Evolutionary conservation across 2,797 vertebrate genomes (phyloP).

Genomic region (Yasuhikotakia modesta): DNA sequence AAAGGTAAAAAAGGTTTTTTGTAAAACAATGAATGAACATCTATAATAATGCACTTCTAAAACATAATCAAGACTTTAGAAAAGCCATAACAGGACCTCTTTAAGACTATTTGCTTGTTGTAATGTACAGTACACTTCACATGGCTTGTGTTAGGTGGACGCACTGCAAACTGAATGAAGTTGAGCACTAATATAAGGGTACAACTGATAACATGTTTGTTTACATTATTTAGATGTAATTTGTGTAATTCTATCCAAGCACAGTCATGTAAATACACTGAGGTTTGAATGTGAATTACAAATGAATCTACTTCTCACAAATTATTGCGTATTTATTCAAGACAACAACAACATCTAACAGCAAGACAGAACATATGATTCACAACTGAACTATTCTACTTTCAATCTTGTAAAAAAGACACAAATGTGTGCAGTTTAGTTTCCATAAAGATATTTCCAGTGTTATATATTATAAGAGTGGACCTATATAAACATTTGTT

Average conservation of each 20-base stretch:
- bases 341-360: slow-evolving; percentile 30
- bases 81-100: no score
- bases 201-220: not conserved
- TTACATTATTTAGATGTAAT: not conserved
- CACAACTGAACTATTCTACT: slow-evolving; percentile 14
- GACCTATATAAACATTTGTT: slow-evolving; percentile 3
- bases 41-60: no score
- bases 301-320: slow-evolving; percentile 17
- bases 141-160: not conserved
- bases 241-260: not conserved
- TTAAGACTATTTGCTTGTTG: not conserved
- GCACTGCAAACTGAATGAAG: not conserved
- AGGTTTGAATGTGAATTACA: not conserved
- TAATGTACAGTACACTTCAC: not conserved
- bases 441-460: slow-evolving; percentile 40
- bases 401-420: slow-evolving; percentile 24
- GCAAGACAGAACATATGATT: slow-evolving; percentile 34
- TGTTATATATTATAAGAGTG: slow-evolving; percentile 42
- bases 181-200: not conserved
- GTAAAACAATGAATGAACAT: no score
- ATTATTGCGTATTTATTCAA: slow-evolving; percentile 35
- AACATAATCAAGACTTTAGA: no score
- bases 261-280: slow-evolving; percentile 12
- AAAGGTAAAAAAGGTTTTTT: no score
- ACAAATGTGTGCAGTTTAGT: slow-evolving; percentile 27